Evolutionary conservation across 2,797 vertebrate species (phyloP).

Genomic region (Scomberomorus guttatus): DNA sequence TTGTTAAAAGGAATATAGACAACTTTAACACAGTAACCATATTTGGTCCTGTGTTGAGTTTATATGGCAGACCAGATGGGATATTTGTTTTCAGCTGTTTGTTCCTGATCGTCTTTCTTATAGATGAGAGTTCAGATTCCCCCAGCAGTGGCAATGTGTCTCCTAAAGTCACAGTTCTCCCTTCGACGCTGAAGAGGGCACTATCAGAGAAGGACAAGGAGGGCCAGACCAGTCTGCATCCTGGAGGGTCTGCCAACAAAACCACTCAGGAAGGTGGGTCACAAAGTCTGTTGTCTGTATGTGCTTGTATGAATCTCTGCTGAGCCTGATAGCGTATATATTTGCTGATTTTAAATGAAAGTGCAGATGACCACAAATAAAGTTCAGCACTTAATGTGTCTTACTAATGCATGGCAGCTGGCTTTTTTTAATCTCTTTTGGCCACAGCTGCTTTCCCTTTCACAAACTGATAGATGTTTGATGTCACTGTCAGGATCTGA

Average conservation of each 20-base stretch:
- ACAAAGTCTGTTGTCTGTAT: not conserved
- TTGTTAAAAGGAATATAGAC: not conserved
- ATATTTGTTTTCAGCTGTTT: not conserved
- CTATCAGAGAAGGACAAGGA: slow-evolving; percentile 92
- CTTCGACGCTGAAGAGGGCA: slow-evolving; percentile 87
- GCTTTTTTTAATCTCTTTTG: not conserved
- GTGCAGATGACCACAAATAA: too few species aligned
- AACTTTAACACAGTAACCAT: not conserved
- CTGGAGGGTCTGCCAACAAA: slow-evolving; percentile 82
- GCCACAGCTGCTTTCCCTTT: not conserved
- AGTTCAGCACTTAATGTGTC: not conserved
- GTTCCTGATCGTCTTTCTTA: not conserved
- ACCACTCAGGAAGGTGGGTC: slow-evolving; percentile 92
- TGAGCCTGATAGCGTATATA: too few species aligned
- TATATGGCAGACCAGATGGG: too few species aligned
- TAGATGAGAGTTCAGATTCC: slow-evolving; percentile 91
- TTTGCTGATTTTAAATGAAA: too few species aligned
- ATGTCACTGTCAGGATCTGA: slow-evolving; percentile 32
- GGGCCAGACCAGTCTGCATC: slow-evolving; percentile 83
- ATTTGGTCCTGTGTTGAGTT: not conserved
- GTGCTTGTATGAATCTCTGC: not conserved
- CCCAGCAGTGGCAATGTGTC: slow-evolving; percentile 83
- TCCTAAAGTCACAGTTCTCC: slow-evolving; percentile 86
- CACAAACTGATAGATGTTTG: slow-evolving; percentile 13
- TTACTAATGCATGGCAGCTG: not conserved